These are phyloP conservation scores for Eupithecia dodoneata DNA, from an alignment of 2,888 invertebrate species.

Conservation along the genomic window DNA sequence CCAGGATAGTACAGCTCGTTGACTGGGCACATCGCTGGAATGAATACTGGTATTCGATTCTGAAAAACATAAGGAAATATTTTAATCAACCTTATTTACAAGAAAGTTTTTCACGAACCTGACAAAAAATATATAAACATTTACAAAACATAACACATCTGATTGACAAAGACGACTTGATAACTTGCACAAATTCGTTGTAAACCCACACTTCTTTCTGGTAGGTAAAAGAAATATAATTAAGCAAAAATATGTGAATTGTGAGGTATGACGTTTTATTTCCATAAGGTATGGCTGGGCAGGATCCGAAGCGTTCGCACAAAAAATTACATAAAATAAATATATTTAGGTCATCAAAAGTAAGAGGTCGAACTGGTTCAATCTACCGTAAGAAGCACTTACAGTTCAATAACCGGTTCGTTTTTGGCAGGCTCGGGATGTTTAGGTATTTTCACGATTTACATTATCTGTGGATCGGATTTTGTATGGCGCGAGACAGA, in stretches of 20 bases:
- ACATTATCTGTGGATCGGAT: background rate
- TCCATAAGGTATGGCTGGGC: background rate
- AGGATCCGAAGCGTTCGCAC: background rate
- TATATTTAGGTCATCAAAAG: background rate
- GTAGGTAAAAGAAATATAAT: too few relatives aligned
- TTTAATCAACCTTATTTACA: background rate
- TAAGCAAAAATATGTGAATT: too few relatives aligned
- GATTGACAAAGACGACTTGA: too few relatives aligned
- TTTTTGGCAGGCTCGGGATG: background rate
- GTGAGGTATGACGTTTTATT: background rate
- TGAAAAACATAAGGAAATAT: slow-evolving; percentile 50
- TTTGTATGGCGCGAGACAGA: too few relatives aligned
- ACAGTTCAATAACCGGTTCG: background rate
- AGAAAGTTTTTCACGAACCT: background rate
- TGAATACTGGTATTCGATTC: slow-evolving; percentile 83
- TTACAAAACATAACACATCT: too few relatives aligned
- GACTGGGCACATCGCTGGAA: slow-evolving; percentile 84
- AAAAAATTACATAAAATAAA: background rate
- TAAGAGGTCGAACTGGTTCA: background rate
- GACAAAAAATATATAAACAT: too few relatives aligned
- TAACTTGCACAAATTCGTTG: too few relatives aligned
- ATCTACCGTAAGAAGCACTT: background rate
- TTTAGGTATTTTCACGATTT: background rate
- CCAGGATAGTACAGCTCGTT: slow-evolving; percentile 88
- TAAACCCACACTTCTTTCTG: too few relatives aligned